Base-by-base conservation (phyloP, 2,888 invertebrate genomes). In the Acanthococcus lagerstroemiae region DNA sequence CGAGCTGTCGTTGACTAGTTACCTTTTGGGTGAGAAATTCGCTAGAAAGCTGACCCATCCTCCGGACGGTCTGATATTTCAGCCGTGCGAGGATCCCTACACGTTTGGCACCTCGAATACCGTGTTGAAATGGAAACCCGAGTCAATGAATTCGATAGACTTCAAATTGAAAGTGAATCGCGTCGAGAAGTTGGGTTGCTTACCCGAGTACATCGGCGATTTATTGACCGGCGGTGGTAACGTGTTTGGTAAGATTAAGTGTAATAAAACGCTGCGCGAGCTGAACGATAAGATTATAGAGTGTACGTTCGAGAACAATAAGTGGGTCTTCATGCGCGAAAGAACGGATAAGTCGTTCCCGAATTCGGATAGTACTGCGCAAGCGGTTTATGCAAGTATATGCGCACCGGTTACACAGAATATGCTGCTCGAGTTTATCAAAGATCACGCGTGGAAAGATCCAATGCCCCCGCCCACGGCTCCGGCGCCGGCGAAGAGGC, bases 51-150 rank as follows among this genome's bases (percentile, higher is more conserved):
- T 99, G 19, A 81, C 84, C 0, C 99, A 99, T 74, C 95, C 97
- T 76, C 95, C 96, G 0, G 99, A 99, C 74, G 99, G 99, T 21
- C 81, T 99, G 15, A 94, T 99, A 73, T 99, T 97, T 76, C 99
- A 99, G 75, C 99, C 99, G 0, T 82, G 87, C 0, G 80, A 83
- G 69, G 90, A 88, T 76, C 84, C 87, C 0, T 99, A 99, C 74
- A 79, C 81, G 15, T 79, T 89, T 6, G 99, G 99, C 0, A 81
- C 84, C 5, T 94, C 91, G 73, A 79, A 82, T 37, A 83, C 86
- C 52, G 91, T 96, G 1, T 80, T 99, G 17, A 99, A 99, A 77
- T 99, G 99, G 99, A 99, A 99, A 75, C 97, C 99, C 0, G 80
- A 86, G 3, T 83, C 87, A 67, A 83, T 93, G 78, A 99, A 99